Percentiles rank a stretch among this genome's conserved stretches.
phyloP scores from a whole-genome alignment of 2,113 vertebrate species.

The Chionis minor region DNA sequence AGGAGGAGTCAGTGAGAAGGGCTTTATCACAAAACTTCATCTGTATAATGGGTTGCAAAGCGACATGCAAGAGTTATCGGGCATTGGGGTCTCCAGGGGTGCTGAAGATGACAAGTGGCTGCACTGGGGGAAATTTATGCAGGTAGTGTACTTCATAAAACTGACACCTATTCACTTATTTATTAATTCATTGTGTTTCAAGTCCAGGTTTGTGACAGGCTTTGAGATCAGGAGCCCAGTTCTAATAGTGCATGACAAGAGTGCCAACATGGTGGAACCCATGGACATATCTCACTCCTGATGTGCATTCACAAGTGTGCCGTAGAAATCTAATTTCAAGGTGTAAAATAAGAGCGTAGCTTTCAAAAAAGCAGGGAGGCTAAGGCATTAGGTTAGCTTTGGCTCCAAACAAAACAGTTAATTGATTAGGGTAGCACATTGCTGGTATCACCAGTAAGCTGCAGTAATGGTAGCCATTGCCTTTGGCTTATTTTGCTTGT shows the following conservation, averaged over 20 bases:
- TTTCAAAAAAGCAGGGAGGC: background rate
- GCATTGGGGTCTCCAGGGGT: slow-evolving; percentile 11
- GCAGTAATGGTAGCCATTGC: background rate
- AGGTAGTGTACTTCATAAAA: slow-evolving; percentile 19
- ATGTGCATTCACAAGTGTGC: background rate
- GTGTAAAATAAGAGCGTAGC: background rate
- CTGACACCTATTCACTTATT: slow-evolving; percentile 39
- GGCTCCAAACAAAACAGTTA: background rate
- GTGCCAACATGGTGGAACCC: background rate
- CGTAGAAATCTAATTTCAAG: background rate
- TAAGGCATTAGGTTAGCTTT: background rate
- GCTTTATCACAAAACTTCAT: slow-evolving; percentile 26
- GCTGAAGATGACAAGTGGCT: slow-evolving; percentile 30
- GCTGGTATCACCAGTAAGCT: background rate
- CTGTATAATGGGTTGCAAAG: slow-evolving; percentile 36
- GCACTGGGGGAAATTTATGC: slow-evolving; percentile 26
- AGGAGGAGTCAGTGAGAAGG: background rate
- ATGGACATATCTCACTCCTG: background rate
- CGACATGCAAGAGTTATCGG: background rate
- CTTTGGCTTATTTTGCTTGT: background rate
- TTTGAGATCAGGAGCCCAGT: background rate
- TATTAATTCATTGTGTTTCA: slow-evolving; percentile 54
- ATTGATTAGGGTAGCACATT: background rate
- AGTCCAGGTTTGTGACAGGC: slow-evolving; percentile 42
- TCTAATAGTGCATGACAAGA: rapidly evolving